Percentiles rank a stretch among this genome's conserved stretches.
phyloP scores from a whole-genome alignment of 1,140 invertebrate genomes.

The Pseudomyrmex gracilis region DNA sequence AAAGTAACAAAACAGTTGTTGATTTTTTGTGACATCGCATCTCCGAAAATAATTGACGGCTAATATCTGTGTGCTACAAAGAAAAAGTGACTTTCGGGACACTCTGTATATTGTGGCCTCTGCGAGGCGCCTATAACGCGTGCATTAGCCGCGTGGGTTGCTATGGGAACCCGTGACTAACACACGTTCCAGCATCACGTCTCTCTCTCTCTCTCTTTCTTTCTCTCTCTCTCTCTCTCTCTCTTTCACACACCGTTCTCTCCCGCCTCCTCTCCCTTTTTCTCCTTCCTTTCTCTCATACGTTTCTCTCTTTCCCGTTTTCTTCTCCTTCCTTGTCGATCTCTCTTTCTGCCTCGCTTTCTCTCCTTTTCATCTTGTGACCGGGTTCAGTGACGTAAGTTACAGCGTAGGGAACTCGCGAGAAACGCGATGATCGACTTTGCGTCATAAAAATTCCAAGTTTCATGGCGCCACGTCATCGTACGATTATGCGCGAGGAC shows the following conservation, averaged over 20 bases:
- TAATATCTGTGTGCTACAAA: neutral
- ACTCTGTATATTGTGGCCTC: slow-evolving; percentile 56
- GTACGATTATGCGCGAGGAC: neutral
- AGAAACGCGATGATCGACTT: slow-evolving; percentile 19
- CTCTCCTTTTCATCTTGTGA: no score
- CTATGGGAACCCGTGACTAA: slow-evolving; percentile 81
- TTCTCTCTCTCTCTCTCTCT: slow-evolving; percentile 28
- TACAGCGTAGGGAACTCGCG: neutral
- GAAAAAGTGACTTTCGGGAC: slow-evolving; percentile 7
- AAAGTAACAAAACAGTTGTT: neutral
- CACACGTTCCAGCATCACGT: slow-evolving; percentile 74
- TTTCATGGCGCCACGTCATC: neutral
- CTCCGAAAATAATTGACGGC: no score
- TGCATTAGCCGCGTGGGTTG: slow-evolving; percentile 79
- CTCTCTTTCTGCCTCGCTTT: slow-evolving; percentile 6
- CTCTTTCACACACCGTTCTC: slow-evolving; percentile 22
- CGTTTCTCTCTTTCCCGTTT: slow-evolving; percentile 13
- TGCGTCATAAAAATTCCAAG: slow-evolving; percentile 7
- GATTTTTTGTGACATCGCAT: no score
- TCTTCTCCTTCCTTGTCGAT: slow-evolving; percentile 27
- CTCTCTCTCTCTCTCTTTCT: slow-evolving; percentile 61
- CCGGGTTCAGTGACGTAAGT: slow-evolving; percentile 62
- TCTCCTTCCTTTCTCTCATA: slow-evolving; percentile 48
- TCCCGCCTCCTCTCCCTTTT: slow-evolving; percentile 21
- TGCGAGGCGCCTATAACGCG: slow-evolving; percentile 64